phyloP scores from a whole-genome alignment of 2,888 invertebrate species.

The Idaea biselata region DNA sequence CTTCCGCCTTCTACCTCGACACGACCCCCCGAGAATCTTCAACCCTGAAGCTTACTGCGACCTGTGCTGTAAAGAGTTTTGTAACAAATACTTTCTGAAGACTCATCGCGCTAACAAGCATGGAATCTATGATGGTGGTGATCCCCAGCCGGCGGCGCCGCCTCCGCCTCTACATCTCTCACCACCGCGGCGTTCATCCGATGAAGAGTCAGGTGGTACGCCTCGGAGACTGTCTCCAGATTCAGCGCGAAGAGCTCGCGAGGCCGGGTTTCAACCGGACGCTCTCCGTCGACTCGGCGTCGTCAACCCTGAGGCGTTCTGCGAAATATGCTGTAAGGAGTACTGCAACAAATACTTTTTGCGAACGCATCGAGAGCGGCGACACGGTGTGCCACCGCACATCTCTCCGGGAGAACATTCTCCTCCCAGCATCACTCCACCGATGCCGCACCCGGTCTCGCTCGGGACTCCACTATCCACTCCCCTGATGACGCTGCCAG shows the following conservation, averaged over 20 bases:
- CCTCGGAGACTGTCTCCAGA: constrained; percentile 82
- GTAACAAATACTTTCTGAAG: constrained; percentile 98
- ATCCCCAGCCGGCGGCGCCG: constrained; percentile 57
- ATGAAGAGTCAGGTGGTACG: constrained; percentile 73
- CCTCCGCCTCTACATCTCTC: constrained; percentile 68
- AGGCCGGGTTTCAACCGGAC: constrained; percentile 86
- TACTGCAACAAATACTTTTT: constrained; percentile 96
- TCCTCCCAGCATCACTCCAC: constrained; percentile 65
- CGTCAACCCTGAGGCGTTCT: constrained; percentile 93
- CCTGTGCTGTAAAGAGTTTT: constrained; percentile 98
- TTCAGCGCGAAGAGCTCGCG: constrained; percentile 83
- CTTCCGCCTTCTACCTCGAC: constrained; percentile 75
- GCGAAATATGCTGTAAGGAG: constrained; percentile 95
- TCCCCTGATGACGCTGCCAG: constrained; percentile 88
- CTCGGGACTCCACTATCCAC: constrained; percentile 57
- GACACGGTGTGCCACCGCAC: constrained; percentile 88
- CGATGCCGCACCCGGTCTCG: constrained; percentile 29
- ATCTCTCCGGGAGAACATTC: constrained; percentile 75
- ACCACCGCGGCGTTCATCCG: constrained; percentile 70
- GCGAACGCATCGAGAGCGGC: constrained; percentile 93
- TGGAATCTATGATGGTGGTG: constrained; percentile 89
- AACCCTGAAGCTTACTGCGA: constrained; percentile 99
- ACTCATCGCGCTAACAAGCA: constrained; percentile 99
- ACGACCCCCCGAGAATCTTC: constrained; percentile 89
- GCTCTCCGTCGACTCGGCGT: constrained; percentile 89